Evolutionary conservation across 53 echinoderm and acorn worm species (phyloP).

Genomic region (Temnopleurus reevesii): DNA sequence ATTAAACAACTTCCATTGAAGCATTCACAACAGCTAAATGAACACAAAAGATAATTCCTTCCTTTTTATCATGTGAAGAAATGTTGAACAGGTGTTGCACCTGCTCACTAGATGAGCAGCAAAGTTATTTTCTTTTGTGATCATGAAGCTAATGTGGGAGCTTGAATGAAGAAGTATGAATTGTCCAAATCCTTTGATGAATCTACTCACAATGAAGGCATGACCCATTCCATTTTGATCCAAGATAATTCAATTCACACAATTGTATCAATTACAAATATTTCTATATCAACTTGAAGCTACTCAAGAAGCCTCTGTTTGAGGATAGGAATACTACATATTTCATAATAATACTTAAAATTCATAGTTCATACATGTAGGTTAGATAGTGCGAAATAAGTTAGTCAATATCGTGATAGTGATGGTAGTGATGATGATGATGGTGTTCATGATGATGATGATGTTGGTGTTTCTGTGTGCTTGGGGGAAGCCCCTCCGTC

Average conservation of each 20-base stretch:
- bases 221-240: too few relatives aligned
- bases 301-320: neutral
- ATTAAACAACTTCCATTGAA: too few relatives aligned
- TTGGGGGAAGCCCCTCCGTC: slow-evolving; percentile 61
- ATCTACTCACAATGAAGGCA: too few relatives aligned
- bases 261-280: neutral
- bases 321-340: neutral
- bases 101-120: too few relatives aligned
- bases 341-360: neutral
- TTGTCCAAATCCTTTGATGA: too few relatives aligned
- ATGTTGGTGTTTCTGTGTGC: slow-evolving; percentile 62
- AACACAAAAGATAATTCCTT: too few relatives aligned
- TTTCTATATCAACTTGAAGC: neutral
- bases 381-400: neutral
- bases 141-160: too few relatives aligned
- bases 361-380: neutral
- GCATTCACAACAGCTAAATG: too few relatives aligned
- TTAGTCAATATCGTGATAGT: slow-evolving; percentile 74
- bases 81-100: too few relatives aligned
- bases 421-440: slow-evolving; percentile 91
- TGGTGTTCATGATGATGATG: slow-evolving; percentile 96
- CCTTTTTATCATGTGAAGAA: too few relatives aligned
- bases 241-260: neutral
- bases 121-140: too few relatives aligned
- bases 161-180: too few relatives aligned